Evolutionary conservation across 2,797 vertebrate species (phyloP), one percentile per base, ranked within the genome.

Genomic region (Takifugu ocellatus): DNA sequence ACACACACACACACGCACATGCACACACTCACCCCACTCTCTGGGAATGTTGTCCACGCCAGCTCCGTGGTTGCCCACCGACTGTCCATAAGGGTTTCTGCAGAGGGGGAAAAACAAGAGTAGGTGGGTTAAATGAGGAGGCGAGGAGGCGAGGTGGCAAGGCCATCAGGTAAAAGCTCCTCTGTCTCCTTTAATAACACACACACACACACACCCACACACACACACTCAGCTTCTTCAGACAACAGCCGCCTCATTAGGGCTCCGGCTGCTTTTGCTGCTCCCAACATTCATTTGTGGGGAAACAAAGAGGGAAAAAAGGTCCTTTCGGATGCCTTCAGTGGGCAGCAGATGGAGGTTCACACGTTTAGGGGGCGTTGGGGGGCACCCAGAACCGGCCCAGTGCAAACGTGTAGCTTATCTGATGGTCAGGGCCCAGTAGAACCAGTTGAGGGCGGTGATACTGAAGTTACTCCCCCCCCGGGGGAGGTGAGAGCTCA

Each of bases 81-180:
- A 56, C 96, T 98, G 92, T 99, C 96, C 95, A 98, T 97, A 77
- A 99, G 92, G 60, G 95, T 98, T 90, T 98, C 97, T 99, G 89
- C 61, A 93, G 49, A 9, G 5, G 25, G 10, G 24, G 33, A 36
- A 45, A 50, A 14, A 52, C 12, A 79, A 87, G 79, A 74, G 72
- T 68, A 81, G 78, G 66, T 63, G 63, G 64, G 67, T 68, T 79
- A 51, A 75, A 63, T 66, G 73, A 58, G 44, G 51, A 43, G 78
- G 56, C 61, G 66, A 49, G 50, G 48, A 63, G 63, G 63, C 66
- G 68, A 63, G 54, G 60, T 74, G 56, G 70, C 60, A 75, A 78
- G 61, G 70, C 66, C 60, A 36, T 54, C 66, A 81, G 72, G 73
- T 80, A 75, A 78, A 76, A 72, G 58, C 58, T 58, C 45, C 44